Conservation (phyloP, 23 tunicate species). For the Ascidia mentula region DNA sequence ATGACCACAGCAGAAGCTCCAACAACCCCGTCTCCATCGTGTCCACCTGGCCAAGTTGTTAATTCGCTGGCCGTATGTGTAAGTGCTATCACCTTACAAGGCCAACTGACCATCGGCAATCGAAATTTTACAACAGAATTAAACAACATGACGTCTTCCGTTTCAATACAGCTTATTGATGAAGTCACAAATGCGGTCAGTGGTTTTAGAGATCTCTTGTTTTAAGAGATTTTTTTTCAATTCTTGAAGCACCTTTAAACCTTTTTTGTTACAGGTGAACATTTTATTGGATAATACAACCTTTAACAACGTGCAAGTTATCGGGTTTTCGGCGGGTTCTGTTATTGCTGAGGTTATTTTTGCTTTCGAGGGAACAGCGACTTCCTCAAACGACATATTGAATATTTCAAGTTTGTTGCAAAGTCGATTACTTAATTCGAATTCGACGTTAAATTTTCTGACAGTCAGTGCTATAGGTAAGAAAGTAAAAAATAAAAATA, state of each 20-base stretch:
- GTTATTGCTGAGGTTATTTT: not conserved
- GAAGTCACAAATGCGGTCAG: not conserved
- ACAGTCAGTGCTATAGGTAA: not conserved
- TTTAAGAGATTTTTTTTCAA: not conserved
- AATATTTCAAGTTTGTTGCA: not conserved
- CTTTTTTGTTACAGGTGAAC: not conserved
- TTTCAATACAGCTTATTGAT: not conserved
- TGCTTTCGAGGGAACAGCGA: constrained; percentile 4
- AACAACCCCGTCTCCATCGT: not conserved
- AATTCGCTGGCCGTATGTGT: not conserved
- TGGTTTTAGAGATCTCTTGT: not conserved
- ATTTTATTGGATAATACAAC: not conserved
- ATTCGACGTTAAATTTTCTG: not conserved
- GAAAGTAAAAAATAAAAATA: no score
- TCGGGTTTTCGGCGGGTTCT: not conserved
- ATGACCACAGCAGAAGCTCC: not conserved
- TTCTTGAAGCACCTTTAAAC: not conserved
- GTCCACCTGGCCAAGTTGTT: not conserved
- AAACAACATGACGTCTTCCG: not conserved
- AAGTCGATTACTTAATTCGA: not conserved
- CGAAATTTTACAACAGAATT: not conserved
- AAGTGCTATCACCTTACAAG: not conserved
- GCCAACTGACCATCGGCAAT: not conserved
- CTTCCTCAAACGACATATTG: not conserved
- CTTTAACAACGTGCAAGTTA: not conserved